These are phyloP conservation scores for Phrynocephalus guinanensis DNA, from an alignment of 2,797 vertebrate genomes.

Conservation along the genomic window DNA sequence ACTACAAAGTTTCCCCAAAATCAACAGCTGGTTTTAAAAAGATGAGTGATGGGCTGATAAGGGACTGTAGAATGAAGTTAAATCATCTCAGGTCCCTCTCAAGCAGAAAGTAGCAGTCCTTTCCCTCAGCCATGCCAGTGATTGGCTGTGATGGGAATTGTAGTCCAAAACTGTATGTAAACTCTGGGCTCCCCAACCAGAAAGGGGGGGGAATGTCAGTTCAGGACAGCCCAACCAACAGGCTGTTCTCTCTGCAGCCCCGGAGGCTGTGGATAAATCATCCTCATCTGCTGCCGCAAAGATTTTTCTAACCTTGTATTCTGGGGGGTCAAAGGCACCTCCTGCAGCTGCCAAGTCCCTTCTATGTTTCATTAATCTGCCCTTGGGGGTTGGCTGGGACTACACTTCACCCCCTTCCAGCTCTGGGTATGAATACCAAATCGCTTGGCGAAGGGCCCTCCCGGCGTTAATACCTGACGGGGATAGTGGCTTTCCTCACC, in stretches of 20 bases:
- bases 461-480: constrained; percentile 81
- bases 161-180: not conserved
- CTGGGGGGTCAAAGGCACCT: constrained; percentile 74
- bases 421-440: constrained; percentile 75
- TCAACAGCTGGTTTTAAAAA: too few relatives aligned
- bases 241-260: not conserved
- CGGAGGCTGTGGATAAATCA: not conserved
- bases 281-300: not conserved
- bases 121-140: too few relatives aligned
- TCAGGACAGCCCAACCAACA: not conserved
- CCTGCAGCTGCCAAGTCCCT: constrained; percentile 49
- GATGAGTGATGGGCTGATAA: too few relatives aligned
- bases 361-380: constrained; percentile 74
- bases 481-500: constrained; percentile 74
- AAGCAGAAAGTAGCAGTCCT: too few relatives aligned
- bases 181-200: not conserved
- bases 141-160: too few relatives aligned
- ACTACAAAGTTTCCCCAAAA: too few relatives aligned
- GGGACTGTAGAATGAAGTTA: too few relatives aligned
- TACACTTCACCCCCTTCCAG: constrained; percentile 64
- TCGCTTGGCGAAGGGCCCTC: constrained; percentile 66
- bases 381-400: constrained; percentile 69
- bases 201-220: not conserved
- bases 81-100: not conserved
- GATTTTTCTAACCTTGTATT: constrained; percentile 75